phyloP scores from a whole-genome alignment of 2,113 vertebrate species.

The Rhegmatorhina hoffmannsi region DNA sequence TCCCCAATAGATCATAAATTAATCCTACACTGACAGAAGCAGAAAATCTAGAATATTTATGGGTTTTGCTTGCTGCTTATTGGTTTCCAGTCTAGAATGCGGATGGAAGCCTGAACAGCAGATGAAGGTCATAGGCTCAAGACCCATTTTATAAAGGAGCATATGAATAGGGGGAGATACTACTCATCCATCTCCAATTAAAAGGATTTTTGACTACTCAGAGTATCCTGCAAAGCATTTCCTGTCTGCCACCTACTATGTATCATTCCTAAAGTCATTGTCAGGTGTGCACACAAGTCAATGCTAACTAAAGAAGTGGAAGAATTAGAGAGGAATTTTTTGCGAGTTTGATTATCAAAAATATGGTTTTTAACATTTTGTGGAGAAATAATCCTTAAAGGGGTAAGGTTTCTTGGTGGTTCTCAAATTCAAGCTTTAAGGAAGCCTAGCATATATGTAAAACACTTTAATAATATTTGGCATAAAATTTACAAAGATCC shows the following conservation, averaged over 20 bases:
- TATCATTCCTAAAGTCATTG: not conserved
- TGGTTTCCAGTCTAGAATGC: not conserved
- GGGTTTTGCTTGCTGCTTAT: not conserved
- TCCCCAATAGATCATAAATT: not conserved
- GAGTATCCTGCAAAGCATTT: not conserved
- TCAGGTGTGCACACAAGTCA: not conserved
- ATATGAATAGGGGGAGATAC: no score
- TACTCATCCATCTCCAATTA: not conserved
- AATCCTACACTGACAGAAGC: not conserved
- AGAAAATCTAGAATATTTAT: not conserved
- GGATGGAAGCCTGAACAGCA: not conserved
- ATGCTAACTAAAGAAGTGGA: not conserved
- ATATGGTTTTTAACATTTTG: not conserved
- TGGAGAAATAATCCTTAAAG: not conserved
- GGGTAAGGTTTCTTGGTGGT: not conserved
- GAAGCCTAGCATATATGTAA: not conserved
- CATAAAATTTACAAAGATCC: not conserved
- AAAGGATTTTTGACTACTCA: not conserved
- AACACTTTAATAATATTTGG: not conserved
- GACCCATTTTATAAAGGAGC: not conserved
- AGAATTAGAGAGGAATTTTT: not conserved
- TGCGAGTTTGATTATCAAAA: not conserved
- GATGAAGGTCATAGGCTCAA: not conserved
- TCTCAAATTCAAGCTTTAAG: not conserved
- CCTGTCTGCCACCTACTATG: not conserved